phyloP scores from a whole-genome alignment of 2,888 invertebrate genomes.

The Drosophila subsilvestris region DNA sequence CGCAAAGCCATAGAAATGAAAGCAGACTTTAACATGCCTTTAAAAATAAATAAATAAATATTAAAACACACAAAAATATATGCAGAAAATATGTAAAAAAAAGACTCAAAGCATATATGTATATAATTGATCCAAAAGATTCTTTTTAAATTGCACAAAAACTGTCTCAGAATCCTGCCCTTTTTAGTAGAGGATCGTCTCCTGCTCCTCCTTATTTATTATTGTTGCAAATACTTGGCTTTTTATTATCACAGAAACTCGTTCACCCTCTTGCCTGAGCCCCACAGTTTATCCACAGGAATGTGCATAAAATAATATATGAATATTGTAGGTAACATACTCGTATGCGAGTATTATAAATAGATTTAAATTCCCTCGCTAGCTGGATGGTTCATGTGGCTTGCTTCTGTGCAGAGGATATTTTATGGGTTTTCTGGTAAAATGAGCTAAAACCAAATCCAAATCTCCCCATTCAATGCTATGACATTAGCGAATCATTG shows the following conservation, averaged over 20 bases:
- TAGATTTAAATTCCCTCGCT: neutral
- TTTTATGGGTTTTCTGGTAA: constrained; percentile 41
- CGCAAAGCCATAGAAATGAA: no score
- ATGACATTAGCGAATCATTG: constrained; percentile 59
- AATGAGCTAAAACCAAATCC: constrained; percentile 39
- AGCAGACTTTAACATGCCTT: no score
- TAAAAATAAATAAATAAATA: no score
- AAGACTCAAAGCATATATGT: no score
- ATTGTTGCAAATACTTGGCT: neutral
- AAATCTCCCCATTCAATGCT: constrained; percentile 59
- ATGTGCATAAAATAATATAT: neutral
- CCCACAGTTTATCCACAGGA: neutral
- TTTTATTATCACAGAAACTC: no score
- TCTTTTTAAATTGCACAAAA: no score
- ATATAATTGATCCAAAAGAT: no score
- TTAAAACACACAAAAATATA: no score
- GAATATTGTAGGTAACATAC: neutral
- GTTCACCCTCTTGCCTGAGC: no score
- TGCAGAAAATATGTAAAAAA: no score
- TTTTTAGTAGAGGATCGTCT: no score
- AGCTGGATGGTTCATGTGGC: neutral
- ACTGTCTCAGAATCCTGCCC: no score
- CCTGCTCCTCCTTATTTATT: neutral
- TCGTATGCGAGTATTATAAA: neutral
- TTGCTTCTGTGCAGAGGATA: neutral